phyloP scores from a whole-genome alignment of 2,797 vertebrate genomes.

The Galagoides demidoff region DNA sequence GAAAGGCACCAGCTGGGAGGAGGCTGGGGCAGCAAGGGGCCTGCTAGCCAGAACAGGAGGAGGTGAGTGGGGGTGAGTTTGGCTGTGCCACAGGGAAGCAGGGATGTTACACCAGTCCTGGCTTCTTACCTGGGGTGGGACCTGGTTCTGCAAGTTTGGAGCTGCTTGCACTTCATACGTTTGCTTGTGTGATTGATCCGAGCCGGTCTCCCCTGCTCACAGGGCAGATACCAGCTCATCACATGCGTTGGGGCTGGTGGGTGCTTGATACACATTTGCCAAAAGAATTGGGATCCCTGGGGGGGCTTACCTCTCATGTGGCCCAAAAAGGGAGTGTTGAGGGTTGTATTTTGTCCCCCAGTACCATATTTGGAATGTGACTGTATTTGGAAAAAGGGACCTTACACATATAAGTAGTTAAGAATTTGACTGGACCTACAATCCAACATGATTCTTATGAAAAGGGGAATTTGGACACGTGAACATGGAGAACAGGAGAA shows the following conservation, averaged over 20 bases:
- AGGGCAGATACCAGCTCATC: background rate
- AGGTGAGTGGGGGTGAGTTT: background rate
- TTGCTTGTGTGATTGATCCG: background rate
- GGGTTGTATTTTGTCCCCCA: background rate
- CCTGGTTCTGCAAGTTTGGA: accelerated
- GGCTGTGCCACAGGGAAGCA: background rate
- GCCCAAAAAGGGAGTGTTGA: background rate
- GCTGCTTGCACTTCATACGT: background rate
- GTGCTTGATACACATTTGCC: background rate
- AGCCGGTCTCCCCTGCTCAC: background rate
- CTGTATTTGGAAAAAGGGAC: background rate
- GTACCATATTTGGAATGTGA: background rate
- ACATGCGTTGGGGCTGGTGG: background rate
- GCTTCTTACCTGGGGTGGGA: background rate
- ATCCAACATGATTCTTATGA: background rate
- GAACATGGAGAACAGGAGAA: background rate
- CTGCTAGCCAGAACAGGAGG: background rate
- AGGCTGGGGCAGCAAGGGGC: background rate
- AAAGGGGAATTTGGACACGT: background rate
- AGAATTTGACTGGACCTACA: background rate
- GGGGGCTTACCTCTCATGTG: background rate
- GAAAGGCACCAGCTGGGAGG: constrained; percentile 38
- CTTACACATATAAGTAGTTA: background rate
- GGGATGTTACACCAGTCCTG: background rate
- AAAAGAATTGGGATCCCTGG: background rate